Evolutionary conservation across 2,113 vertebrate genomes (phyloP), one percentile per base, ranked within the genome.

Genomic region (Emberiza fucata): DNA sequence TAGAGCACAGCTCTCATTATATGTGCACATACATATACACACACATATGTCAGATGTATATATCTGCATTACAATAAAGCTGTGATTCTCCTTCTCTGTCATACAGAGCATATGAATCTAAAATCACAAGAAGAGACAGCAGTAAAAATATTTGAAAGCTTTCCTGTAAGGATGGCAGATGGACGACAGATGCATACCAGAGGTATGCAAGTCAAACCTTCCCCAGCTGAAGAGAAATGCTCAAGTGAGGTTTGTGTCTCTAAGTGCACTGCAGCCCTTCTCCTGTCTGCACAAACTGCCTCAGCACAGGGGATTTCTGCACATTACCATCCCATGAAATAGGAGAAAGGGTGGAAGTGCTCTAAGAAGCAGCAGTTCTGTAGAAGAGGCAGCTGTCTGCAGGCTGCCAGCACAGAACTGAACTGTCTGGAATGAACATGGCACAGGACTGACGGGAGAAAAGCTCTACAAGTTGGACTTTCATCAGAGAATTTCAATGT

Each of bases 191-290:
- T 92, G 93, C 80, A n/a, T 8, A 92, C 68, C 89, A 95, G 86
- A 95, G 93, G 95, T 79, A 86, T 17, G 77, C 65, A 89, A 94
- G 84, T 47, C 60, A 50, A 75, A 59, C 83, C 77, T 87, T 81
- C 20, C 60, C 42, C 64, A 71, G 83, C 18, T 37, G 64, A 86
- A 51, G 72, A 66, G 72, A 92, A 77, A 70, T 13, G 47, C 72
- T 73, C 5, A 8, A 42, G 54, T 63, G 45, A 24, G 28, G 19
- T 59, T 61, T 78, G 61, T 71, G 31, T 35, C 65, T 89, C 2
- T 8, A 12, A 59, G 47, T 8, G 68, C 28, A 16, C 50, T 69
- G 84, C 77, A 78, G 68, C 7, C 57, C 54, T 37, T 24, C 76
- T 37, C 27, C 81, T 21, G 31, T 4, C 66, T 54, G 6, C 66